These are phyloP conservation scores for Synergus laeviventris DNA, from an alignment of 2,888 invertebrate genomes.

Conservation along the genomic window DNA sequence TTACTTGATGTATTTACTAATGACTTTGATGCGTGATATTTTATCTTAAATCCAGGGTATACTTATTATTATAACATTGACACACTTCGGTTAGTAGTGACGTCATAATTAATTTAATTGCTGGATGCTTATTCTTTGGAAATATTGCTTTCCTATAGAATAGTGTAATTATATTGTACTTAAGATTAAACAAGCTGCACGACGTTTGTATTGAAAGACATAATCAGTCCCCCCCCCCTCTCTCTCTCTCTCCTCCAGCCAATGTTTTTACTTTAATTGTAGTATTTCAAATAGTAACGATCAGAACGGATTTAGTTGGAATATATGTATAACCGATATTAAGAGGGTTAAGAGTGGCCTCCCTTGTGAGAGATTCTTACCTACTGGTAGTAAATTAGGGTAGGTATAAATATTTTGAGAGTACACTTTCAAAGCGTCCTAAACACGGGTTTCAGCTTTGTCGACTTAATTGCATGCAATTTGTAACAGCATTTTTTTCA, in stretches of 20 bases:
- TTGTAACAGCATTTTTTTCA: conserved; percentile 24
- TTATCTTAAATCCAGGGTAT: conserved; percentile 30
- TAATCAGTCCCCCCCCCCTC: no score
- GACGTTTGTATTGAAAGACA: no score
- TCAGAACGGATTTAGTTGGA: conserved; percentile 15
- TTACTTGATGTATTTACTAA: conserved; percentile 26
- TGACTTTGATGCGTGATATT: conserved; percentile 16
- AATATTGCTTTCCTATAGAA: conserved; percentile 11
- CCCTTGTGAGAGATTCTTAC: conserved; percentile 6
- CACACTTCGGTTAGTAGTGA: conserved; percentile 24
- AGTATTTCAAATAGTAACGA: no score
- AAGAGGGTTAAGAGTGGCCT: background rate
- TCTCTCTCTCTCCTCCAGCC: no score
- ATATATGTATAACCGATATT: background rate
- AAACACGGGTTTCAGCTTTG: background rate
- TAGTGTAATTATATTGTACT: no score
- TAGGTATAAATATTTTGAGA: conserved; percentile 38
- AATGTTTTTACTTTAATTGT: no score
- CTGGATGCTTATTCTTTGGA: conserved; percentile 14
- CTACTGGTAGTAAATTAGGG: conserved; percentile 12
- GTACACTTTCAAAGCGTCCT: background rate
- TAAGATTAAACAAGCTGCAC: no score
- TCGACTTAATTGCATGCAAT: conserved; percentile 37
- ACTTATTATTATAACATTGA: conserved; percentile 33
- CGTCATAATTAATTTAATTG: conserved; percentile 35